Evolutionary conservation across 2,888 invertebrate species (phyloP).

Genomic region (Erebia ligea): DNA sequence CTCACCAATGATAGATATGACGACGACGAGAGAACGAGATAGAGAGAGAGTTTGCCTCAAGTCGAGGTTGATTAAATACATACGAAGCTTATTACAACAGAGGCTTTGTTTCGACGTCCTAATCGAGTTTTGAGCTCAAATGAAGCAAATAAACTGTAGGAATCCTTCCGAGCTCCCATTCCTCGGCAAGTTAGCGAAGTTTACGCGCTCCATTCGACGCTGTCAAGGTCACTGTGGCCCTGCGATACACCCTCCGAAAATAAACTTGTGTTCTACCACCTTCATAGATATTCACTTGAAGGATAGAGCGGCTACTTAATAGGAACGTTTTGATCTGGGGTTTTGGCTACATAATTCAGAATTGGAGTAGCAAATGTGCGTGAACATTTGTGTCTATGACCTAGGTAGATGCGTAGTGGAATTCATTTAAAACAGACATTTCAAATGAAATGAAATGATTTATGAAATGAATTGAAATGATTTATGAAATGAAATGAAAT

Average conservation of each 20-base stretch:
- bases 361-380: no score
- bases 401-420: no score
- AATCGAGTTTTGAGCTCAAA: conserved; percentile 5
- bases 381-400: no score
- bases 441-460: no score
- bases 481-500: no score
- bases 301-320: neutral
- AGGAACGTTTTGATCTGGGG: no score
- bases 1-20: no score
- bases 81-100: neutral
- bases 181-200: conserved; percentile 1
- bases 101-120: conserved; percentile 1
- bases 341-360: no score
- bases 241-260: neutral
- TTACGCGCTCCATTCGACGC: neutral
- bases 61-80: neutral
- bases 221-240: conserved; percentile 1
- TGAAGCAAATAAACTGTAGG: neutral
- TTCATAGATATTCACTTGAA: neutral
- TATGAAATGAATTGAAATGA: no score
- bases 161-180: neutral
- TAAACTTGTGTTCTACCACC: conserved; percentile 4
- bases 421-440: no score
- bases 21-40: no score
- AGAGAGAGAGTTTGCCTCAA: no score